A percentile compares a stretch with the other conserved stretches of the same genome.
phyloP scores from a whole-genome alignment of 2,797 vertebrate genomes.

The Characodon lateralis region DNA sequence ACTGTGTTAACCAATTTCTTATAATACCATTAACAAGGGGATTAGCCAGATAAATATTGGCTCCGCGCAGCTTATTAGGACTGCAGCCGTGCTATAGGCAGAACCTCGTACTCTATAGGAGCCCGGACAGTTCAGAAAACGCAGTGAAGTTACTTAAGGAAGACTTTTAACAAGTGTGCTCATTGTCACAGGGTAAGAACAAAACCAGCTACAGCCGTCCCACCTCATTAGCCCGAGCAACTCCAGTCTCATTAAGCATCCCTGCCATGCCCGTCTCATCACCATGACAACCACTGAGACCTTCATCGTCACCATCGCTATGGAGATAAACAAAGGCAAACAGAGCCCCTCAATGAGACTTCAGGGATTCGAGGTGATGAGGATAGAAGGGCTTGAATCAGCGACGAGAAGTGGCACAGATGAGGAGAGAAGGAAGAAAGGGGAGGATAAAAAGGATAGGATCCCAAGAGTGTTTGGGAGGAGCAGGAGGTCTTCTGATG shows the following conservation, averaged over 20 bases:
- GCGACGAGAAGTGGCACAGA: conserved; percentile 3
- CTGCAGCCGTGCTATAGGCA: conserved; percentile 17
- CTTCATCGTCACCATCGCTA: conserved; percentile 49
- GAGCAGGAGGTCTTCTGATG: conserved; percentile 56
- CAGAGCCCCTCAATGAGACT: conserved; percentile 42
- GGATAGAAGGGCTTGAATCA: conserved; percentile 2
- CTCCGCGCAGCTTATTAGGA: conserved; percentile 27
- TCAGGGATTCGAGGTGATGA: conserved; percentile 15
- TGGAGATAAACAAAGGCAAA: conserved; percentile 52
- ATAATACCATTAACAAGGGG: conserved; percentile 15
- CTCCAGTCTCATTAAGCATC: conserved; percentile 65
- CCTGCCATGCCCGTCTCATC: conserved; percentile 34
- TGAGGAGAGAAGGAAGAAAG: conserved; percentile 21
- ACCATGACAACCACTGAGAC: conserved; percentile 62
- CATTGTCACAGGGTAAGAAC: conserved; percentile 30
- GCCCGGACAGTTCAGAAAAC: conserved; percentile 6
- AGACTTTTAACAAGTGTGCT: conserved; percentile 52
- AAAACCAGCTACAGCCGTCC: conserved; percentile 43
- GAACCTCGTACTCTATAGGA: conserved; percentile 30
- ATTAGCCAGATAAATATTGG: neutral
- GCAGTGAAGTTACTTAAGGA: conserved; percentile 31
- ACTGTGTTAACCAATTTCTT: conserved; percentile 14
- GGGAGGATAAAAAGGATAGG: conserved; percentile 56
- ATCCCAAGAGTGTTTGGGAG: conserved; percentile 56
- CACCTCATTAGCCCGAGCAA: conserved; percentile 57